Evolutionary conservation across 2,113 vertebrate species (phyloP).

Genomic region (Embiotoca jacksoni): DNA sequence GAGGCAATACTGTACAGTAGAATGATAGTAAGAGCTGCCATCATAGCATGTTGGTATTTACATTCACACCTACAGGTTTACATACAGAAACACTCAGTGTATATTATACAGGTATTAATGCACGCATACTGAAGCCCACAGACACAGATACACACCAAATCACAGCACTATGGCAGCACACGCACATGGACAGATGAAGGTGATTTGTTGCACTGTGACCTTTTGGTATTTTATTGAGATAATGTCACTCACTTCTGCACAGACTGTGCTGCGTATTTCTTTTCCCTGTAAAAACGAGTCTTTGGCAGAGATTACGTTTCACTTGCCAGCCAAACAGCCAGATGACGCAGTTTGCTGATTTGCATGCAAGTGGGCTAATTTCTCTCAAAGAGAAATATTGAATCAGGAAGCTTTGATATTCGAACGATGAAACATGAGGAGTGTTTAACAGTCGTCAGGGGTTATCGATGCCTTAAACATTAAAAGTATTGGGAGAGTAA

Average conservation of each 20-base stretch:
- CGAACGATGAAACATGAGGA: background rate
- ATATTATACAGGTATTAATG: background rate
- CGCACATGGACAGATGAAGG: conserved; percentile 2
- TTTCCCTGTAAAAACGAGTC: background rate
- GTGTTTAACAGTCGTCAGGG: background rate
- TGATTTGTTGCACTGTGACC: conserved; percentile 32
- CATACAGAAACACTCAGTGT: background rate
- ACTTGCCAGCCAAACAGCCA: conserved; percentile 1
- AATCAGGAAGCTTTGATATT: background rate
- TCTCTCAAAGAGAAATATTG: conserved; percentile 8
- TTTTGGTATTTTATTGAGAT: conserved; percentile 56
- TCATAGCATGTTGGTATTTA: conserved; percentile 36
- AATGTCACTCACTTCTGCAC: conserved; percentile 15
- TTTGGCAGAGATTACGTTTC: conserved; percentile 11
- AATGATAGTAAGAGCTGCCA: background rate
- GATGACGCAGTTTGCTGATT: conserved; percentile 40
- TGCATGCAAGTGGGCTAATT: conserved; percentile 47
- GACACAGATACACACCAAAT: background rate
- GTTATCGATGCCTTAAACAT: background rate
- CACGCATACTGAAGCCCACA: background rate
- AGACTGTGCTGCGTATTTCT: conserved; percentile 4
- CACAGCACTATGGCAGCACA: background rate
- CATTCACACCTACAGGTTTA: background rate
- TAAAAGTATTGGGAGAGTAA: background rate
- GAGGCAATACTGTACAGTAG: conserved; percentile 10